Evolutionary conservation across 35 echinoderm and acorn worm species (phyloP).

Genomic region (Heliocidaris tuberculata): DNA sequence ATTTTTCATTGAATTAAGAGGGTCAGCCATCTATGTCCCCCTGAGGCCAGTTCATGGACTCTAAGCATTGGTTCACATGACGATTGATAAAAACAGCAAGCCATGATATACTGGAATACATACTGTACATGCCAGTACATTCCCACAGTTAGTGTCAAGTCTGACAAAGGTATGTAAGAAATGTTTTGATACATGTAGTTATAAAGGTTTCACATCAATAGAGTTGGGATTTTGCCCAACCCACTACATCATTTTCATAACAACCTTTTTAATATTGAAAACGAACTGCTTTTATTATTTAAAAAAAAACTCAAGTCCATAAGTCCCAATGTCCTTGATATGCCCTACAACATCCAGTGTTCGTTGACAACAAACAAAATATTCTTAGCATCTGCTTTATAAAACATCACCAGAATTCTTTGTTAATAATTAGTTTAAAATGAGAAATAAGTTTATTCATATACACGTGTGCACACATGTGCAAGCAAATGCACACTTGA

Average conservation of each 20-base stretch:
- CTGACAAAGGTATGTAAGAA: not conserved
- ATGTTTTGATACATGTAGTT: not conserved
- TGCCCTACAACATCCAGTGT: no score
- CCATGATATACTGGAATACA: no score
- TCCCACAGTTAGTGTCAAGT: not conserved
- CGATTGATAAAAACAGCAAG: no score
- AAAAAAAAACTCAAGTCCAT: no score
- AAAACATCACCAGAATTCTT: no score
- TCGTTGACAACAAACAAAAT: no score
- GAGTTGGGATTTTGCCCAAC: not conserved
- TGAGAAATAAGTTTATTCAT: not conserved
- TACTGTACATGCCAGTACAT: no score
- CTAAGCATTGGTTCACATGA: not conserved
- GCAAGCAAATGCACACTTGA: not conserved
- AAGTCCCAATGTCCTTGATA: no score
- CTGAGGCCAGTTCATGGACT: not conserved
- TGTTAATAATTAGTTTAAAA: no score
- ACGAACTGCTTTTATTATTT: no score
- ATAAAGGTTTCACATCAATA: not conserved
- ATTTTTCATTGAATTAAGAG: not conserved
- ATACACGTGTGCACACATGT: not conserved
- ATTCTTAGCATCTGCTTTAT: no score
- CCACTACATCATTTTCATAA: not conserved
- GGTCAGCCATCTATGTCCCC: not conserved
- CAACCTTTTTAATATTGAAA: not conserved